Percentiles rank a stretch among this genome's conserved stretches.
Conservation (phyloP, 1,140 invertebrate genomes). For the Pseudoatta argentina region DNA sequence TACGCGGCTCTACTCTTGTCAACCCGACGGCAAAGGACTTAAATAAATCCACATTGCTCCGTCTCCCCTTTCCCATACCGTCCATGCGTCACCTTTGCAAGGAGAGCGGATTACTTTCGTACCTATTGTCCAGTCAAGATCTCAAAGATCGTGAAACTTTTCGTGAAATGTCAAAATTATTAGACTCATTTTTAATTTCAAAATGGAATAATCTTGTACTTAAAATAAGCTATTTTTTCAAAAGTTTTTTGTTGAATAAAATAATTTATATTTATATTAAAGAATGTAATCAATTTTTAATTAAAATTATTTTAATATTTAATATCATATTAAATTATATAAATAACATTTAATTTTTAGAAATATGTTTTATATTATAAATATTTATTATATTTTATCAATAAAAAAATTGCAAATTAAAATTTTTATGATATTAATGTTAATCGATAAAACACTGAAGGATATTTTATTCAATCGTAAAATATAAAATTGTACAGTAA, state of each 20-base stretch:
- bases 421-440: conserved; percentile 8
- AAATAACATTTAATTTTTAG: too few relatives aligned
- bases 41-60: conserved; percentile 84
- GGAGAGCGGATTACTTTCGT: conserved; percentile 64
- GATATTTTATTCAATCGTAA: background rate
- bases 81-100: conserved; percentile 39
- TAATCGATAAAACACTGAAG: background rate
- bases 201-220: background rate
- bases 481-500: background rate
- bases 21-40: conserved; percentile 83
- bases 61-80: conserved; percentile 1
- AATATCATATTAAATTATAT: background rate
- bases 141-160: conserved; percentile 34
- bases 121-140: conserved; percentile 66
- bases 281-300: background rate
- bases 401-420: background rate
- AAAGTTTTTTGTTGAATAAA: background rate
- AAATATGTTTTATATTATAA: background rate
- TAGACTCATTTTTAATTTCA: background rate
- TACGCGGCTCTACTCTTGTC: conserved; percentile 86
- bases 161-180: conserved; percentile 4
- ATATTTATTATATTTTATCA: background rate
- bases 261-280: background rate
- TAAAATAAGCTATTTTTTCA: background rate
- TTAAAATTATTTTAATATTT: conserved; percentile 1